phyloP scores from a whole-genome alignment of 1,140 invertebrate genomes.

The Anthonomus grandis region DNA sequence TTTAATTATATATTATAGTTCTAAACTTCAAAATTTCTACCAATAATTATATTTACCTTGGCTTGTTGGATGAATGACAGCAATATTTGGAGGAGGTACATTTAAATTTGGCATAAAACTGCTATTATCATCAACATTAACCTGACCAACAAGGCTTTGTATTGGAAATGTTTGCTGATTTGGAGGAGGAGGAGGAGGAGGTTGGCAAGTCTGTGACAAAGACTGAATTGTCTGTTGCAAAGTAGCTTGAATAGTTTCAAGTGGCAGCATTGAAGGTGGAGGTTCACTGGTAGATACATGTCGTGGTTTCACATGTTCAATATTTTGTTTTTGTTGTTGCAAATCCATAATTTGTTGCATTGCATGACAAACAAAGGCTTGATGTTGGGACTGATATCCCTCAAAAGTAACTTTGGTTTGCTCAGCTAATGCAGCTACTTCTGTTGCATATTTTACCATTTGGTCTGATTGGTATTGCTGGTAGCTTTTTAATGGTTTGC shows the following conservation, averaged over 20 bases:
- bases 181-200: too few relatives aligned
- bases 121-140: slow-evolving; percentile 11
- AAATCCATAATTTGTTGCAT: slow-evolving; percentile 82
- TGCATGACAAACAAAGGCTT: slow-evolving; percentile 89
- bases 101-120: slow-evolving; percentile 8
- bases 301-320: slow-evolving; percentile 62
- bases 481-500: slow-evolving; percentile 73
- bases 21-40: too few relatives aligned
- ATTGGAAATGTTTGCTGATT: slow-evolving; percentile 21
- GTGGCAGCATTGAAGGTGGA: slow-evolving; percentile 35
- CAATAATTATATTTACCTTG: too few relatives aligned
- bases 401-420: slow-evolving; percentile 49
- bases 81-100: slow-evolving; percentile 20
- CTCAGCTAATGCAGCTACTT: slow-evolving; percentile 60
- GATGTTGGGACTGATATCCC: slow-evolving; percentile 87
- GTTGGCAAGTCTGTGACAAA: slow-evolving; percentile 30
- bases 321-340: slow-evolving; percentile 73
- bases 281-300: slow-evolving; percentile 47
- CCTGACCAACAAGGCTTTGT: slow-evolving; percentile 11
- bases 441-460: slow-evolving; percentile 70
- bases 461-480: slow-evolving; percentile 81
- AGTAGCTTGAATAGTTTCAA: slow-evolving; percentile 39
- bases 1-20: too few relatives aligned
- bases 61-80: background rate
- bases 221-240: slow-evolving; percentile 40